phyloP scores from a whole-genome alignment of 1,140 invertebrate genomes.

The Ips typographus region DNA sequence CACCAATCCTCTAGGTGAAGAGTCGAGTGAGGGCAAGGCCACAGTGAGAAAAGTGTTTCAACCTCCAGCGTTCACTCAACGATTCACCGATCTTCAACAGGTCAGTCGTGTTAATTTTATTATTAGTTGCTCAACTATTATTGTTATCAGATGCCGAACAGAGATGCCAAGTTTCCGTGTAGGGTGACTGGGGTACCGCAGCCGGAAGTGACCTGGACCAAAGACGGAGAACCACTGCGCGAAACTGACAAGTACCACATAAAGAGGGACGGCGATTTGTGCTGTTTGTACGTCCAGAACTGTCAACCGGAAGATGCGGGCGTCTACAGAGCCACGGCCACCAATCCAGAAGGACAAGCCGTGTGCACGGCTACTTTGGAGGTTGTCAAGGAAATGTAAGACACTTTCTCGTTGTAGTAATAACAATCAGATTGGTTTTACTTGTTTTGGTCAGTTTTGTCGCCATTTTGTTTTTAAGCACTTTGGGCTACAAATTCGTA shows the following conservation, averaged over 20 bases:
- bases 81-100: slow-evolving; percentile 82
- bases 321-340: slow-evolving; percentile 74
- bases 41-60: slow-evolving; percentile 79
- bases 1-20: slow-evolving; percentile 73
- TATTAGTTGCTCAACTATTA: neutral
- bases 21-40: slow-evolving; percentile 66
- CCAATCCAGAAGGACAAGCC: slow-evolving; percentile 78
- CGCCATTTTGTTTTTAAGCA: no score
- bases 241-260: slow-evolving; percentile 75
- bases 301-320: slow-evolving; percentile 70
- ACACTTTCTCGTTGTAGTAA: slow-evolving; percentile 20
- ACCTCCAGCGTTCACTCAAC: slow-evolving; percentile 78
- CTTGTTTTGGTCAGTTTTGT: no score
- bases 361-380: slow-evolving; percentile 72
- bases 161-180: slow-evolving; percentile 79
- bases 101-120: slow-evolving; percentile 49
- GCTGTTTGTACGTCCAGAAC: slow-evolving; percentile 72
- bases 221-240: slow-evolving; percentile 68
- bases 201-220: slow-evolving; percentile 85
- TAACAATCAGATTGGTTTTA: no score
- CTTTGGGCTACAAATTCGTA: neutral
- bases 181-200: slow-evolving; percentile 82
- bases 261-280: slow-evolving; percentile 76
- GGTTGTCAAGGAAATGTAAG: slow-evolving; percentile 82
- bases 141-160: slow-evolving; percentile 61